Conservation (phyloP, 2,113 vertebrate species). For the Clarias batrachus region DNA sequence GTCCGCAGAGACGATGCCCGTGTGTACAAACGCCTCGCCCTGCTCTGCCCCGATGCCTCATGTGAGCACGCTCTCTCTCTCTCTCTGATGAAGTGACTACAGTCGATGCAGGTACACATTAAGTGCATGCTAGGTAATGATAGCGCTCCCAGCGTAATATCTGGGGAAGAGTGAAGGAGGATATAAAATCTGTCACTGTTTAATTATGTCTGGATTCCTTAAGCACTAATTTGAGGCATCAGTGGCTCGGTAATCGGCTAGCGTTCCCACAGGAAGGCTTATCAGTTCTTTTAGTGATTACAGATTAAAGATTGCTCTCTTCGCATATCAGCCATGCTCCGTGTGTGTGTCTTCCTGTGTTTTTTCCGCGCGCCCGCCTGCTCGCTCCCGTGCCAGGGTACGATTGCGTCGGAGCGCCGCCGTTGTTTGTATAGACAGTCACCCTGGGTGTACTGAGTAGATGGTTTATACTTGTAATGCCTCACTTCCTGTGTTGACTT, state of each 20-base stretch:
- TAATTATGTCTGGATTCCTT: conserved; percentile 62
- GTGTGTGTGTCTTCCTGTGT: conserved; percentile 47
- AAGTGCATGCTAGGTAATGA: conserved; percentile 30
- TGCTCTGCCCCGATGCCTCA: not conserved
- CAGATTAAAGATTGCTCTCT: conserved; percentile 49
- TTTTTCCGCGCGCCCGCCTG: conserved; percentile 28
- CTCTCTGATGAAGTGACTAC: conserved; percentile 2
- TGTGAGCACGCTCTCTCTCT: not conserved
- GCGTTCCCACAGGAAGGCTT: conserved; percentile 66
- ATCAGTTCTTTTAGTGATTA: conserved; percentile 54
- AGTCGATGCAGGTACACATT: conserved; percentile 26
- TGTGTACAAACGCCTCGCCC: not conserved
- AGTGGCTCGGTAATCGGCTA: conserved; percentile 75
- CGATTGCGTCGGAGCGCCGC: not conserved
- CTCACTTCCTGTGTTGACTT: conserved; percentile 18
- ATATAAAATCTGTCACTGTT: conserved; percentile 54
- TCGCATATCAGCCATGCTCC: conserved; percentile 40
- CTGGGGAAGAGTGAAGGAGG: conserved; percentile 42
- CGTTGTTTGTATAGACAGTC: conserved; percentile 56
- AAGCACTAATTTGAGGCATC: conserved; percentile 78
- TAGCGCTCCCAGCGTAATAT: conserved; percentile 31
- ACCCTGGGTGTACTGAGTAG: conserved; percentile 44
- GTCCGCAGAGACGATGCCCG: not conserved
- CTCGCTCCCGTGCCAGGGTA: not conserved
- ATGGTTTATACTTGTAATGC: not conserved